Percentiles rank a stretch among this genome's conserved stretches.
Conservation (phyloP, 2,888 invertebrate genomes). For the Ormyrus pomaceus region DNA sequence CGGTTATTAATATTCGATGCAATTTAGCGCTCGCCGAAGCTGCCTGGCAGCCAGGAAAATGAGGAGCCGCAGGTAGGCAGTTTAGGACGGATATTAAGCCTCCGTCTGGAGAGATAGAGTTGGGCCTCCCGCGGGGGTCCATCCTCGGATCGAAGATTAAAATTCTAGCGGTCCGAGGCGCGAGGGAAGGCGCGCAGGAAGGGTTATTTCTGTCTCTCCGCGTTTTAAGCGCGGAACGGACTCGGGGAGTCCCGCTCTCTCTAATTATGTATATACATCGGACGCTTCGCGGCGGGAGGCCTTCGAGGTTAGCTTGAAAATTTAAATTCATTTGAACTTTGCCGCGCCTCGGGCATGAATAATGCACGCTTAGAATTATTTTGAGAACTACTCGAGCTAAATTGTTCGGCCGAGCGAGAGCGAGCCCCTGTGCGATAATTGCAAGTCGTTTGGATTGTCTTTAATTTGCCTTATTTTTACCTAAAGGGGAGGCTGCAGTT, state of each 20-base stretch:
- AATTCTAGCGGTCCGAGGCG: neutral
- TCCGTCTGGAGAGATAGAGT: neutral
- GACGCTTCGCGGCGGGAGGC: too few species aligned
- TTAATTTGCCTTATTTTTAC: slow-evolving; percentile 20
- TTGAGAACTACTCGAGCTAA: slow-evolving; percentile 16
- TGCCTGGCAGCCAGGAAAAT: neutral
- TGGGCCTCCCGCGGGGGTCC: too few species aligned
- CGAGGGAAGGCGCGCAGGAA: neutral
- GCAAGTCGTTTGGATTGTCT: slow-evolving; percentile 18
- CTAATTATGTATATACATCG: slow-evolving; percentile 21
- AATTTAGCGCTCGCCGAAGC: slow-evolving; percentile 34
- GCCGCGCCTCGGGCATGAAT: slow-evolving; percentile 18
- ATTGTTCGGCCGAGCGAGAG: slow-evolving; percentile 3
- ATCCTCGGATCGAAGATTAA: neutral
- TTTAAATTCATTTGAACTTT: slow-evolving; percentile 52
- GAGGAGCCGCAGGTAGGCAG: neutral
- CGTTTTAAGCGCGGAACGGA: neutral
- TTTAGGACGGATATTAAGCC: slow-evolving; percentile 46
- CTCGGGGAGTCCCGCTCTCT: neutral
- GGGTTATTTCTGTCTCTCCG: neutral
- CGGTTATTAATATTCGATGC: slow-evolving; percentile 54
- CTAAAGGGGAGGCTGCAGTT: neutral
- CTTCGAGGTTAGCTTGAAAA: slow-evolving; percentile 30
- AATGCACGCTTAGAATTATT: slow-evolving; percentile 47
- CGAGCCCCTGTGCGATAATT: slow-evolving; percentile 29